Percentiles rank a stretch among this genome's conserved stretches.
Evolutionary conservation across 2,888 invertebrate genomes (phyloP).

Genomic region (Hoplodrina blanda): DNA sequence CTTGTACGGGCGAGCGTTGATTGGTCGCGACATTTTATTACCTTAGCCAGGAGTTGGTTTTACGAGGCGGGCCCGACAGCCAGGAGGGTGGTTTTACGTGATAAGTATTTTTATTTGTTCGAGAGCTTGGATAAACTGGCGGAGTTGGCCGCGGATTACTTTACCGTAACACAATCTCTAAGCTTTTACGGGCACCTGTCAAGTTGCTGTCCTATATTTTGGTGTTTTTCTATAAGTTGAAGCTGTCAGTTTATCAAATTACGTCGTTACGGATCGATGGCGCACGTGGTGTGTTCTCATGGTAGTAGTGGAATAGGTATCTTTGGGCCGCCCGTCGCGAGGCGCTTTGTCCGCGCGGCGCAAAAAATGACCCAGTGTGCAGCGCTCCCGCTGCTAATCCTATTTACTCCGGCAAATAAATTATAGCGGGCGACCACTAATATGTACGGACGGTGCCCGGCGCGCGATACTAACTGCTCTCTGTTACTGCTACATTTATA

Average conservation of each 20-base stretch:
- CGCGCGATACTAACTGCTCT: constrained; percentile 70
- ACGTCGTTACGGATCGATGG: constrained; percentile 57
- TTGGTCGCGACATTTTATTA: constrained; percentile 77
- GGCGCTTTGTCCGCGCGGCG: constrained; percentile 71
- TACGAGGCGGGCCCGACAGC: constrained; percentile 63
- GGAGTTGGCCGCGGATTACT: constrained; percentile 70
- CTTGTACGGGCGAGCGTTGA: constrained; percentile 69
- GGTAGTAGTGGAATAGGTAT: constrained; percentile 42
- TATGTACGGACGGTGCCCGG: constrained; percentile 75
- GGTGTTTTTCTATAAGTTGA: constrained; percentile 43
- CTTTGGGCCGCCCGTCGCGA: constrained; percentile 60
- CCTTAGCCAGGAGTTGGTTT: constrained; percentile 68
- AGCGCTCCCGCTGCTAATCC: constrained; percentile 85
- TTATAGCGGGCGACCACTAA: constrained; percentile 81
- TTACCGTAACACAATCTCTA: constrained; percentile 78
- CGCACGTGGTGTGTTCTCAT: constrained; percentile 45
- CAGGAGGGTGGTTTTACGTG: constrained; percentile 76
- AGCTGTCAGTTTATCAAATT: constrained; percentile 47
- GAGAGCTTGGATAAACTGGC: constrained; percentile 74
- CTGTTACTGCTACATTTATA: constrained; percentile 67
- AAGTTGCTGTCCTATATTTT: constrained; percentile 59
- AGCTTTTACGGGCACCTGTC: constrained; percentile 77
- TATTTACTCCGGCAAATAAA: constrained; percentile 87
- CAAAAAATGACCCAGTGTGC: constrained; percentile 84
- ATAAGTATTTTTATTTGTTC: constrained; percentile 85